phyloP scores from a whole-genome alignment of 2,113 vertebrate genomes.

The Burhinus oedicnemus region DNA sequence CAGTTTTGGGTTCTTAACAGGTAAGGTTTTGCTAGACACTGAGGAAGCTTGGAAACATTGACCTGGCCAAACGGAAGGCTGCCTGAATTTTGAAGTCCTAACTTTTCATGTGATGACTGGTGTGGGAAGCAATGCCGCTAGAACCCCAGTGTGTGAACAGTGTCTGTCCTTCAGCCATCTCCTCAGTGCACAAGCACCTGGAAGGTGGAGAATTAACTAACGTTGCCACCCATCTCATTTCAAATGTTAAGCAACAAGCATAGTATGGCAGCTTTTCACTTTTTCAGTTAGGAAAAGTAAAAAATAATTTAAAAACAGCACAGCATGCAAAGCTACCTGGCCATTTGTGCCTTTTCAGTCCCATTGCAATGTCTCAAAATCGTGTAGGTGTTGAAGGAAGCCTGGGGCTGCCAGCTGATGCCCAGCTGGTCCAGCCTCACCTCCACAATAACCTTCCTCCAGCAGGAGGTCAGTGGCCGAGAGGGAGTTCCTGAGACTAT shows the following conservation, averaged over 20 bases:
- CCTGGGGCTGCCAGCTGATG: background rate
- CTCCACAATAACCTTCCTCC: background rate
- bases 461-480: background rate
- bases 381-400: background rate
- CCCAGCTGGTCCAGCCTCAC: background rate
- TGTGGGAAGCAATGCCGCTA: background rate
- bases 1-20: background rate
- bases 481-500: background rate
- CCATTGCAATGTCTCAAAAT: background rate
- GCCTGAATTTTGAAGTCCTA: background rate
- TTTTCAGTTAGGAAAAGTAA: background rate
- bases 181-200: background rate
- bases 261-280: background rate
- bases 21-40: background rate
- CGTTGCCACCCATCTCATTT: background rate
- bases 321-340: background rate
- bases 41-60: background rate
- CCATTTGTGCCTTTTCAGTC: background rate
- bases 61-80: background rate
- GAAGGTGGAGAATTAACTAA: background rate
- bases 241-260: background rate
- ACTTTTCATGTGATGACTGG: background rate
- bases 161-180: background rate
- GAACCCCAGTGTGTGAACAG: fast-evolving
- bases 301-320: background rate